These are phyloP conservation scores for Seira ritae DNA, from an alignment of 2,888 invertebrate species.

Conservation along the genomic window DNA sequence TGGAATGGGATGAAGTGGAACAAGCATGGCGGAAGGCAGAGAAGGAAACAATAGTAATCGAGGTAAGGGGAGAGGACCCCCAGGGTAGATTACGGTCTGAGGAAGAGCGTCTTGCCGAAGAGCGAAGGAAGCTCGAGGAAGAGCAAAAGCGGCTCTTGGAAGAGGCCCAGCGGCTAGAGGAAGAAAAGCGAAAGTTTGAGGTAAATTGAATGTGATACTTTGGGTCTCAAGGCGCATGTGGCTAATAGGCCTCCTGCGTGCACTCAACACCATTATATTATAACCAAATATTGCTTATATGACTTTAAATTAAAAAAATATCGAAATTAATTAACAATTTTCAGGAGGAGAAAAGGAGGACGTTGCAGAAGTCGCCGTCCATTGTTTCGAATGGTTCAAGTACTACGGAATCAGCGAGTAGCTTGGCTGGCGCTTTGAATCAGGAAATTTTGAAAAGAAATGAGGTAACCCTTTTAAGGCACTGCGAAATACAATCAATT, in stretches of 20 bases:
- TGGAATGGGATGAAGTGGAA: conserved; percentile 81
- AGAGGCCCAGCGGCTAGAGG: conserved; percentile 74
- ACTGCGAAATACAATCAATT: not conserved
- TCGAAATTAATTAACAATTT: conserved; percentile 1
- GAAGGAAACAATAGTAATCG: conserved; percentile 74
- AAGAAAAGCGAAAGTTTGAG: conserved; percentile 74
- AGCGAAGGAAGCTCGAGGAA: conserved; percentile 74
- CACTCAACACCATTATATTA: no score
- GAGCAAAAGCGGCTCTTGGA: conserved; percentile 73
- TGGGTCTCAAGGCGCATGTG: no score
- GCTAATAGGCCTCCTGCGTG: no score
- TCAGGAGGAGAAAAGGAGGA: conserved; percentile 72
- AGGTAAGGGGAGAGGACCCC: conserved; percentile 69
- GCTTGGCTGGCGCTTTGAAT: conserved; percentile 83
- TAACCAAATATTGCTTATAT: not conserved
- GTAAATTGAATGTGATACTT: conserved; percentile 61
- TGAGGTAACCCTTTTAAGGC: conserved; percentile 77
- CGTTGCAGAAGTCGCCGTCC: conserved; percentile 64
- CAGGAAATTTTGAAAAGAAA: conserved; percentile 83
- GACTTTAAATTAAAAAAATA: not conserved
- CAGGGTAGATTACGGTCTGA: conserved; percentile 65
- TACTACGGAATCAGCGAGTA: conserved; percentile 75
- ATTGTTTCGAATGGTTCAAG: conserved; percentile 56
- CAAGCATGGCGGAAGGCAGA: conserved; percentile 79
- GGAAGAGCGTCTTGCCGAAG: conserved; percentile 74